These are phyloP conservation scores for Limanda limanda DNA, from an alignment of 2,113 vertebrate genomes.

Conservation along the genomic window DNA sequence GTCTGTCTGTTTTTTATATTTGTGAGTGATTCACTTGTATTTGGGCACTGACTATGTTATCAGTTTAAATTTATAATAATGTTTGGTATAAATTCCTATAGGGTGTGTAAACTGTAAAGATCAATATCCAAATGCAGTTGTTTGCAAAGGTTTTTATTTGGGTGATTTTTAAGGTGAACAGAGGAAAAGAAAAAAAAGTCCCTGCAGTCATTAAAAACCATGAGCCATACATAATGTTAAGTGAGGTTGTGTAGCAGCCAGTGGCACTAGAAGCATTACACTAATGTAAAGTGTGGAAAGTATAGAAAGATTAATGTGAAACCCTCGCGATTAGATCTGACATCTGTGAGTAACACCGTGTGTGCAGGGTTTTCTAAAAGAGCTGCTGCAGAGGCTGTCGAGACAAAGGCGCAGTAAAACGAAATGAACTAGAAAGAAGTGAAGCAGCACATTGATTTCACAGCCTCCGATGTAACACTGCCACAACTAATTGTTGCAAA, in stretches of 20 bases:
- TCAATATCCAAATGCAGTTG: neutral
- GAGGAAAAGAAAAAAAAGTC: neutral
- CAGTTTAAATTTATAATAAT: neutral
- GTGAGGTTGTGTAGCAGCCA: neutral
- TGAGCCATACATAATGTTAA: neutral
- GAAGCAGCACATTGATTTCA: neutral
- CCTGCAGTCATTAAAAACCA: neutral
- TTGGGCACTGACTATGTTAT: too few species aligned
- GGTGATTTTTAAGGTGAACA: neutral
- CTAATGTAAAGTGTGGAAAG: neutral
- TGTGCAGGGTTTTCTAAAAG: neutral
- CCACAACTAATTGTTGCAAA: neutral
- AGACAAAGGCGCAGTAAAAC: neutral
- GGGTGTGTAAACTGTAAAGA: neutral
- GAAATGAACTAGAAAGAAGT: neutral
- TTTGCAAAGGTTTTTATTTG: neutral
- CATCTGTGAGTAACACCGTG: neutral
- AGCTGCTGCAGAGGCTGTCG: neutral
- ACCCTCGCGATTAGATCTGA: neutral
- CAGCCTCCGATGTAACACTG: neutral
- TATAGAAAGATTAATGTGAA: neutral
- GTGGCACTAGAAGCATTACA: neutral
- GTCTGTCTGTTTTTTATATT: neutral
- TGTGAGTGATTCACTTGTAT: neutral
- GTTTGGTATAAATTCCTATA: neutral